These are phyloP conservation scores for Calliphora vomitoria DNA, from an alignment of 2,888 invertebrate genomes.

Conservation along the genomic window DNA sequence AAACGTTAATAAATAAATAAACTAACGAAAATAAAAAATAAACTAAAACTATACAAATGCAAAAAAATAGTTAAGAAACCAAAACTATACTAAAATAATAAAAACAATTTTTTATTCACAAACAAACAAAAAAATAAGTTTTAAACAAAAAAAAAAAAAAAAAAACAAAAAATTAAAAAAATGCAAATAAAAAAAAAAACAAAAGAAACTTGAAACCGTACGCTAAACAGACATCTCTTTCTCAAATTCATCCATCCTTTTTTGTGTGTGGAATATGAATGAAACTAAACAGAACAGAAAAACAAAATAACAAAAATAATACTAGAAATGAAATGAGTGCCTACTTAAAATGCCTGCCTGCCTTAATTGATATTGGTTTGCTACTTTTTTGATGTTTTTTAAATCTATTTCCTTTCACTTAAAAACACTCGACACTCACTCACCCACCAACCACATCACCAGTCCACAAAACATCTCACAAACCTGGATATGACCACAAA, in stretches of 20 bases:
- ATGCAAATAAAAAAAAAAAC: constrained; percentile 25
- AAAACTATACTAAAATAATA: constrained; percentile 18
- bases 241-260: constrained; percentile 61
- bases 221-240: constrained; percentile 72
- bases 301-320: constrained; percentile 52
- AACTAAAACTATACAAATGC: constrained; percentile 33
- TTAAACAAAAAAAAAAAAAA: constrained; percentile 44
- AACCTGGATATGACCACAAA: neutral
- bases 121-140: constrained; percentile 65
- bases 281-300: constrained; percentile 72
- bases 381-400: constrained; percentile 75
- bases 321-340: constrained; percentile 76
- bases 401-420: constrained; percentile 68
- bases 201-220: constrained; percentile 68
- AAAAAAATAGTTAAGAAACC: constrained; percentile 34
- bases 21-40: constrained; percentile 19
- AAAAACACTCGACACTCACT: constrained; percentile 11
- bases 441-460: neutral
- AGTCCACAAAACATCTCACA: constrained; percentile 22
- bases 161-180: neutral
- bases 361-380: constrained; percentile 78
- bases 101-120: constrained; percentile 65
- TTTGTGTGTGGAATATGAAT: constrained; percentile 73
- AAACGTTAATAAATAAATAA: constrained; percentile 41
- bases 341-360: constrained; percentile 78